phyloP scores from a whole-genome alignment of 2,113 vertebrate species.

The Paracanthobrama guichenoti region DNA sequence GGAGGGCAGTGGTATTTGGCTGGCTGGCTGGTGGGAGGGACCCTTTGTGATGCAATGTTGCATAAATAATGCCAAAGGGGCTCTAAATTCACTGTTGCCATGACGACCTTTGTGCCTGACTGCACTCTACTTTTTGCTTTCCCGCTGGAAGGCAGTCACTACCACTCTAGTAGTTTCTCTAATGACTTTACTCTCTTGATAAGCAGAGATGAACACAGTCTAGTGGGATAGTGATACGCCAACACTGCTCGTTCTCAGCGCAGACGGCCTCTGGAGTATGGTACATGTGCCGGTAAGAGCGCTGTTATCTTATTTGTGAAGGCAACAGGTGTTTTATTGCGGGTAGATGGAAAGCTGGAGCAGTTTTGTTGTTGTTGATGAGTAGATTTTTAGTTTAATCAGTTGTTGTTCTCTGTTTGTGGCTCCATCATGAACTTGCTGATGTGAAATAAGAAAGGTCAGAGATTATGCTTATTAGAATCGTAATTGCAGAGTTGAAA shows the following conservation, averaged over 20 bases:
- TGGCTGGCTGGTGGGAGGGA: constrained; percentile 79
- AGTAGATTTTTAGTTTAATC: not conserved
- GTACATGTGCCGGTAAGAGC: constrained; percentile 74
- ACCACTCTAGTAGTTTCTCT: constrained; percentile 62
- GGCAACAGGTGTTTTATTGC: constrained; percentile 52
- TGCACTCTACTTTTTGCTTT: constrained; percentile 78
- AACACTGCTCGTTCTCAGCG: constrained; percentile 46
- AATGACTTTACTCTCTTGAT: constrained; percentile 55
- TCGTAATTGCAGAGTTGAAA: not conserved
- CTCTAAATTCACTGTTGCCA: constrained; percentile 88
- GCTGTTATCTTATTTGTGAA: not conserved
- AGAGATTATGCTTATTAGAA: constrained; percentile 4
- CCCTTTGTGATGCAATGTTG: constrained; percentile 89
- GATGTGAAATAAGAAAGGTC: constrained; percentile 19
- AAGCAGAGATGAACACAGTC: constrained; percentile 32
- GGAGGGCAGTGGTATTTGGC: constrained; percentile 74
- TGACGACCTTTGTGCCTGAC: constrained; percentile 93
- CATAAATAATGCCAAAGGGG: constrained; percentile 87
- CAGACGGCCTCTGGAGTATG: constrained; percentile 64
- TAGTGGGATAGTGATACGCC: constrained; percentile 41
- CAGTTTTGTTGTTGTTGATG: not conserved
- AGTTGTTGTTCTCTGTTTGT: constrained; percentile 16
- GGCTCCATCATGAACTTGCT: not conserved
- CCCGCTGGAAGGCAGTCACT: constrained; percentile 70
- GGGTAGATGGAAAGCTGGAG: not conserved